Conservation (phyloP, 2,888 invertebrate species). For the Tipula lateralis region DNA sequence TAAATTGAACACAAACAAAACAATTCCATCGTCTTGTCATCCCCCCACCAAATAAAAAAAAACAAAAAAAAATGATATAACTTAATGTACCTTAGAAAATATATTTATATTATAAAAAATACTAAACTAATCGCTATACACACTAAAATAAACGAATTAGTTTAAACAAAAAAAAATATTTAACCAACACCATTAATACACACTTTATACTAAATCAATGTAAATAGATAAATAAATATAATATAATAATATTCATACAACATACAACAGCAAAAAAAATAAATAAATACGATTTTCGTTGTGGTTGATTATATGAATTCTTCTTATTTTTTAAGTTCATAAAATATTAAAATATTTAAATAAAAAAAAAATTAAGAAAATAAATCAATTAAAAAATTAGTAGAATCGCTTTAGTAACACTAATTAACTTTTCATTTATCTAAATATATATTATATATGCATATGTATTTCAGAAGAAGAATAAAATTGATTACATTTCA, state of each 20-base stretch:
- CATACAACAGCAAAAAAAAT: not conserved
- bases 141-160: not conserved
- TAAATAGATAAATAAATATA: not conserved
- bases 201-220: not conserved
- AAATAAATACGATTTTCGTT: constrained; percentile 24
- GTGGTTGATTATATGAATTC: not conserved
- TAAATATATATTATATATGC: not conserved
- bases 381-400: not conserved
- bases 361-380: not conserved
- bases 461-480: not conserved
- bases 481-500: not conserved
- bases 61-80: not conserved
- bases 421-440: not conserved
- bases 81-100: constrained; percentile 24
- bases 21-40: constrained; percentile 19
- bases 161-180: not conserved
- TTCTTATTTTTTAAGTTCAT: not conserved
- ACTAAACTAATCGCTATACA: not conserved
- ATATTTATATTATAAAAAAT: not conserved
- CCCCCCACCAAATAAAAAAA: not conserved
- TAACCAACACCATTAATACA: not conserved
- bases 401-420: constrained; percentile 6
- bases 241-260: not conserved
- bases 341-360: not conserved
- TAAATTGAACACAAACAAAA: no score